Evolutionary conservation across 2,888 invertebrate species (phyloP), one percentile per base, ranked within the genome.

Genomic region (Lobophora halterata): DNA sequence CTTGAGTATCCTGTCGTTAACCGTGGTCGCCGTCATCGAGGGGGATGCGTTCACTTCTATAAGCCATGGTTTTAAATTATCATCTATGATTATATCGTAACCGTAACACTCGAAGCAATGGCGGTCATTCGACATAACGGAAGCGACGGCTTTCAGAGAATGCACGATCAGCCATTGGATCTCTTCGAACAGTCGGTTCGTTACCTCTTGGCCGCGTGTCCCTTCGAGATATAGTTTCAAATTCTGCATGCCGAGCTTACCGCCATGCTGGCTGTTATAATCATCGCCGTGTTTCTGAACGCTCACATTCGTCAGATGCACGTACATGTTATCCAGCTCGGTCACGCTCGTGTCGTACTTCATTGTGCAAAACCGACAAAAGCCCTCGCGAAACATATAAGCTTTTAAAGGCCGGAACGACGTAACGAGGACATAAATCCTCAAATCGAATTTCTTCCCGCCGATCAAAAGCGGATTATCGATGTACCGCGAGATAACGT

Each of bases 251-350:
- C 94, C 95, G 89, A 97, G 91, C 81, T 98, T 98, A 0, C 97
- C 97, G n/a, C 97, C 97, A 64, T 97, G 97, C 28, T 95, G 88
- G 49, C 92, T 92, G 75, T 97, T 98, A 71, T 97, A 77, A 72
- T 97, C 97, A 24, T 93, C 93, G 58, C 97, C 97, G 65, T 96
- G 96, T 78, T 97, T 97, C 76, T 98, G 98, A 10, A 98, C 96
- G 32, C 97, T 97, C 4, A 97, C 97, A 73, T 98, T 98, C 3
- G 97, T 98, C 46, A 98, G 88, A 85, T 98, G 98, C 33, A 97
- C 94, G 66, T 96, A 97, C 92, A 96, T 95, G 72, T 95, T 97
- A 72, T 96, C 96, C 58, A 95, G 80, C 73, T 95, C 95, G 16
- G 93, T 92, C 16, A 93, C 93, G 68, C 93, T 95, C 0, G 93